Evolutionary conservation across 2,797 vertebrate species (phyloP).

Genomic region (Rhabdomys pumilio): DNA sequence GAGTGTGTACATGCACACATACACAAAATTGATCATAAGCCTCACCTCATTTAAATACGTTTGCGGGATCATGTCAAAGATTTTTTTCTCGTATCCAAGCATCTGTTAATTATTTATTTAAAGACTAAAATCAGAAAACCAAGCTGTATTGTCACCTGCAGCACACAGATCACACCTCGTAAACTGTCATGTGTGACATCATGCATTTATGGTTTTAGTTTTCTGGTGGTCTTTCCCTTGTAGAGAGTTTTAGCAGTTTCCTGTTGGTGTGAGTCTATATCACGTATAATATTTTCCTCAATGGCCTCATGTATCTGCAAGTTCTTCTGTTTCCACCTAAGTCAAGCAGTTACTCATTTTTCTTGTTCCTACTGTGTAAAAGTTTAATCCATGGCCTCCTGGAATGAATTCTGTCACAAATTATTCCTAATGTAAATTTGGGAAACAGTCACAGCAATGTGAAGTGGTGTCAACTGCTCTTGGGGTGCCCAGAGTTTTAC

Average conservation of each 20-base stretch:
- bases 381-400: not conserved
- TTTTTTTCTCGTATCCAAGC: not conserved
- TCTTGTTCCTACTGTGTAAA: not conserved
- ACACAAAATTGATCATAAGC: conserved; percentile 14
- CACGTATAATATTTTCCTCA: not conserved
- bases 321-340: not conserved
- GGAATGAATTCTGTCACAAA: conserved; percentile 18
- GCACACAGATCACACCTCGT: not conserved
- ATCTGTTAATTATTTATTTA: not conserved
- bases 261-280: not conserved
- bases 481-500: not conserved
- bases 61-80: not conserved
- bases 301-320: not conserved
- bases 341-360: not conserved
- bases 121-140: not conserved
- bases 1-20: not conserved
- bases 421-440: not conserved
- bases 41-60: not conserved
- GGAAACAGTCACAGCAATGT: conserved; percentile 28
- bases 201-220: conserved; percentile 8
- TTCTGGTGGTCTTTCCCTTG: not conserved
- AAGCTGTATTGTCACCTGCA: not conserved
- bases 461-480: conserved; percentile 23
- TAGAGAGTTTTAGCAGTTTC: not conserved
- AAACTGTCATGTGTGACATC: not conserved